Evolutionary conservation across 2,888 invertebrate species (phyloP).

Genomic region (Drosophila hamatofila): DNA sequence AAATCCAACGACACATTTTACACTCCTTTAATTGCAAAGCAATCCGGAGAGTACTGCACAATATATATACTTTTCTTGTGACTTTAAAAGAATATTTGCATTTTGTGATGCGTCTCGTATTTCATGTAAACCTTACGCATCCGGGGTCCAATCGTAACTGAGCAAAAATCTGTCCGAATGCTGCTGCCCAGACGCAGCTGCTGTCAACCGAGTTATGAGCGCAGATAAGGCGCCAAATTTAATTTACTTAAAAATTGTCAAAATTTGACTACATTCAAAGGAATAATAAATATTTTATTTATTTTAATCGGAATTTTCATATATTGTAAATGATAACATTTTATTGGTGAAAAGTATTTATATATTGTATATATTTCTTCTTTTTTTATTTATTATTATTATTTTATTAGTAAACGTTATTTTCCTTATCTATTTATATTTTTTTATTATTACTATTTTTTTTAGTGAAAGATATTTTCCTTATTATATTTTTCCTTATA

Average conservation of each 20-base stretch:
- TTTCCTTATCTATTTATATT: too few relatives aligned
- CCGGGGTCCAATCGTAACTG: constrained; percentile 50
- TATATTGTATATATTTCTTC: too few relatives aligned
- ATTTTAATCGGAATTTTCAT: too few relatives aligned
- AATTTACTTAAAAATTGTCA: not conserved
- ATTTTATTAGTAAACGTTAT: too few relatives aligned
- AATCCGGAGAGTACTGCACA: constrained; percentile 2
- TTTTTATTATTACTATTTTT: too few relatives aligned
- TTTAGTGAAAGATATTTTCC: too few relatives aligned
- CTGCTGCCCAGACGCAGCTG: not conserved
- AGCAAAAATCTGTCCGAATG: constrained; percentile 15
- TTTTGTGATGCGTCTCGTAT: constrained; percentile 14
- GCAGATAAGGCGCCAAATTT: not conserved
- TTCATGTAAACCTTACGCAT: constrained; percentile 39
- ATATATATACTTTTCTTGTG: constrained; percentile 7
- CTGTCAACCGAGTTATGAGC: constrained; percentile 4
- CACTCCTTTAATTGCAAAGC: constrained; percentile 9
- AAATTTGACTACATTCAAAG: not conserved
- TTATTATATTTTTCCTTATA: too few relatives aligned
- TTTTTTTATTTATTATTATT: too few relatives aligned
- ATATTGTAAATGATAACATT: too few relatives aligned
- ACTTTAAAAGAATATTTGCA: constrained; percentile 11
- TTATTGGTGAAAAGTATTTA: too few relatives aligned
- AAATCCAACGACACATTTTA: constrained; percentile 68
- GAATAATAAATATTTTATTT: too few relatives aligned